Conservation (phyloP, 1,140 invertebrate genomes). For the Anastrepha obliqua region DNA sequence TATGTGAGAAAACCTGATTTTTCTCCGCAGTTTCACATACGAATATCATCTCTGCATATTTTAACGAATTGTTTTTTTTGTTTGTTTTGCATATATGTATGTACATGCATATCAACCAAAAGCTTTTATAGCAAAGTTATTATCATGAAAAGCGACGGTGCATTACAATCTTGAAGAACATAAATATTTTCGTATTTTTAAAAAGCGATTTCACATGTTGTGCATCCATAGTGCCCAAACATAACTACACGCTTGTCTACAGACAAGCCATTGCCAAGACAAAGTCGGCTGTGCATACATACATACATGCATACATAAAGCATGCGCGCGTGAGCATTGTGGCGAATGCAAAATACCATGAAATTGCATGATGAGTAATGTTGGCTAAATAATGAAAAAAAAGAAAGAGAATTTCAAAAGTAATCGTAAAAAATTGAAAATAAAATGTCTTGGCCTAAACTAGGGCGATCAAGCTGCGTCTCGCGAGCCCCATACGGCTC, state of each 20-base stretch:
- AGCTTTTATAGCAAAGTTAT: neutral
- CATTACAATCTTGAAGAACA: neutral
- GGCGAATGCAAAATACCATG: slow-evolving; percentile 21
- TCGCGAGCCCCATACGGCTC: too few relatives aligned
- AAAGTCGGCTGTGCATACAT: neutral
- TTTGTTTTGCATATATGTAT: neutral
- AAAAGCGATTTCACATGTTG: slow-evolving; percentile 20
- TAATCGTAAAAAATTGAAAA: neutral
- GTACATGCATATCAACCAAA: neutral
- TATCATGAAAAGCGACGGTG: neutral
- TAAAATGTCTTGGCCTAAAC: too few relatives aligned
- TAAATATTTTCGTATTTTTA: neutral
- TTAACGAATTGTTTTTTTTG: neutral
- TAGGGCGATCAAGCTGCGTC: too few relatives aligned
- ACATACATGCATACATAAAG: neutral
- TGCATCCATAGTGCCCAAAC: neutral
- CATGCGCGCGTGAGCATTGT: neutral
- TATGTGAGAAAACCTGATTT: neutral
- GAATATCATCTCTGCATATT: neutral
- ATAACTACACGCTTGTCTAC: neutral
- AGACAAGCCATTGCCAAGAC: neutral
- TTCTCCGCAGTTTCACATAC: neutral
- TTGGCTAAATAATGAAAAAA: neutral
- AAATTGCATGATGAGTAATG: neutral
- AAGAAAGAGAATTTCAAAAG: neutral